Evolutionary conservation across 2,797 vertebrate genomes (phyloP), one percentile per base, ranked within the genome.

Genomic region (Hemibagrus guttatus): DNA sequence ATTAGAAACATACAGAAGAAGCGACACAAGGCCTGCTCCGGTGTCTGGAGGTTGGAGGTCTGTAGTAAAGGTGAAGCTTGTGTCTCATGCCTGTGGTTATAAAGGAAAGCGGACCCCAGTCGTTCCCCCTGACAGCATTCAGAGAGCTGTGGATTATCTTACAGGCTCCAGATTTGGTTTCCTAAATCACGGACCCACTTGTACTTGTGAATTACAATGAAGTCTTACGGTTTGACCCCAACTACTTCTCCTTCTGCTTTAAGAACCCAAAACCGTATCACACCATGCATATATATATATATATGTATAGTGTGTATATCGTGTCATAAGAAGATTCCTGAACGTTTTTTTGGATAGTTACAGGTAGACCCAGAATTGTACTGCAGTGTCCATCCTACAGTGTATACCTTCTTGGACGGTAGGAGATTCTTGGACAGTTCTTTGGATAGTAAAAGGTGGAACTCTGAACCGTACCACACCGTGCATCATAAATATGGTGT

Each of bases 21-120:
- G 26, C 81, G 42, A 78, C 31, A 46, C 82, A 26, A 79, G 83
- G 31, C 28, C 68, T 75, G 72, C 69, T 81, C 26, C 12, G 13
- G 26, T 66, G 17, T 79, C 75, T 28, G 69, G 35, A 87, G 81
- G 54, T 84, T 49, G 63, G 12, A 81, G 81, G 46, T 85, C 83
- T 81, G 28, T 5, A 42, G 64, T 79, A 71, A 52, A 87, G 39
- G 74, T 64, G 69, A 87, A 52, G 52, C 81, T 58, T 9, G n/a
- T 49, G 46, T 49, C 46, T 35, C 6, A 58, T 58, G 85, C 61
- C 23, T 39, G 26, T 68, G 78, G 76, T 82, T 68, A 79, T 42
- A 52, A 52, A 39, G 13, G 31, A 61, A 59, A 80, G 58, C 35
- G 0, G 58, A 80, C 9, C 56, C 52, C 42, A 21, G 68, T 52